Evolutionary conservation across 2,797 vertebrate genomes (phyloP).

Genomic region (Notoglanidium macrostoma): DNA sequence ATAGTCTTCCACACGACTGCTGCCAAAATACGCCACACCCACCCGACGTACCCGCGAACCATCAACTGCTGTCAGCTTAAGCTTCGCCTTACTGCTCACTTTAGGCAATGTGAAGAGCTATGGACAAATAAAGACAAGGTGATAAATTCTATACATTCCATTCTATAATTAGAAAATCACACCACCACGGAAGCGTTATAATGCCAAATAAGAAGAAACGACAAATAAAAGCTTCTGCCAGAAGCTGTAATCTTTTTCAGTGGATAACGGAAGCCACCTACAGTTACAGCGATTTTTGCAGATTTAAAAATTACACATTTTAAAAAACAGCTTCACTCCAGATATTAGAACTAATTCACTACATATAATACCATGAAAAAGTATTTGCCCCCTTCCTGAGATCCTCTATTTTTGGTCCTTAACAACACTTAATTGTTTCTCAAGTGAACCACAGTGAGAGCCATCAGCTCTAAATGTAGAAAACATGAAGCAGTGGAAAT

Average conservation of each 20-base stretch:
- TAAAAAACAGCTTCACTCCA: not conserved
- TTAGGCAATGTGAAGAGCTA: conserved; percentile 95
- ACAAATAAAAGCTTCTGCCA: not conserved
- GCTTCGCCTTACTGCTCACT: conserved; percentile 91
- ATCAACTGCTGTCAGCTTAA: conserved; percentile 93
- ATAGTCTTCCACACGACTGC: conserved; percentile 85
- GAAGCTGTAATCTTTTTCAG: not conserved
- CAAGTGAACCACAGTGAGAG: too few relatives aligned
- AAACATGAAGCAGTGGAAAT: too few relatives aligned
- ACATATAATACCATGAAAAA: too few relatives aligned
- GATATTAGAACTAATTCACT: not conserved
- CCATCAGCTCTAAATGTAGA: too few relatives aligned
- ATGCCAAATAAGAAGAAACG: not conserved
- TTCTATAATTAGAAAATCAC: not conserved
- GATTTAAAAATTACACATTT: not conserved
- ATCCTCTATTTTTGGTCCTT: too few relatives aligned
- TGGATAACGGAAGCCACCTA: not conserved
- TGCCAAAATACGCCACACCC: conserved; percentile 88
- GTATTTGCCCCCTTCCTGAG: too few relatives aligned
- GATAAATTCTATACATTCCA: not conserved
- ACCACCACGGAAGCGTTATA: not conserved
- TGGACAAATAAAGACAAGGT: not conserved
- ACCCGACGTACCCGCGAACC: conserved; percentile 92
- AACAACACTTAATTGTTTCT: too few relatives aligned
- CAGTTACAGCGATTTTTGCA: not conserved